Percentiles rank a stretch among this genome's conserved stretches.
phyloP scores from a whole-genome alignment of 37 sponge, comb jelly and placozoan genomes.

The Dysidea cf. avara region DNA sequence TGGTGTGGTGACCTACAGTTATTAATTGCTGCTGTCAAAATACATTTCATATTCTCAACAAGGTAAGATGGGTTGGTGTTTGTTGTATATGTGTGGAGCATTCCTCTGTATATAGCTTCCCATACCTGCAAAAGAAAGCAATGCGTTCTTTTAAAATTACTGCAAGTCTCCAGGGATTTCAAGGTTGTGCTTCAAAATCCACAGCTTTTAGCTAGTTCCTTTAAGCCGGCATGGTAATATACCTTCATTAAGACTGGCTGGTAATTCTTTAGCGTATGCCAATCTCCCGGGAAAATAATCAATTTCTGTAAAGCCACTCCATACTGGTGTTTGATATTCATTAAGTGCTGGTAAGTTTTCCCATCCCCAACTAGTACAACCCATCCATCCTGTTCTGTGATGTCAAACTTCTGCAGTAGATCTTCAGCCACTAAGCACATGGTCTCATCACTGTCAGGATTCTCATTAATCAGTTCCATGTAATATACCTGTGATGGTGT shows the following conservation, averaged over 20 bases:
- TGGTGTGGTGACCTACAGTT: not conserved
- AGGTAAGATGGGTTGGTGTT: not conserved
- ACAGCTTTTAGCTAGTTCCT: not conserved
- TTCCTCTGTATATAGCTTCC: conserved; percentile 11
- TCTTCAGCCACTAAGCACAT: conserved; percentile 3
- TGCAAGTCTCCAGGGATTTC: conserved; percentile 12
- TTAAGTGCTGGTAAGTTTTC: conserved; percentile 26
- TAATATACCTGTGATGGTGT: conserved; percentile 5
- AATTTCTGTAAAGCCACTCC: conserved; percentile 6
- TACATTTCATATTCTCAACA: too few species aligned
- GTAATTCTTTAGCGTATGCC: conserved; percentile 16
- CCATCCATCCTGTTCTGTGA: not conserved
- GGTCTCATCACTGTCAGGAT: conserved; percentile 28
- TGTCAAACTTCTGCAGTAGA: not conserved
- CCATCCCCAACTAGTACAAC: conserved; percentile 27
- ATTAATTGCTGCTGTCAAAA: not conserved
- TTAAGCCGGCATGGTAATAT: not conserved
- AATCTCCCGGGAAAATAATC: conserved; percentile 14
- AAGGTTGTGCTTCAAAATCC: not conserved
- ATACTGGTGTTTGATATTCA: conserved; percentile 15
- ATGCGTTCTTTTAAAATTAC: too few species aligned
- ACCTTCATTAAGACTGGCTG: not conserved
- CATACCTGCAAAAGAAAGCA: too few species aligned
- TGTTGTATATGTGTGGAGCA: conserved; percentile 4
- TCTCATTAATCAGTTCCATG: conserved; percentile 20